A percentile compares a stretch with the other conserved stretches of the same genome.
Conservation (phyloP, 2,888 invertebrate species). For the Pammene fasciana region DNA sequence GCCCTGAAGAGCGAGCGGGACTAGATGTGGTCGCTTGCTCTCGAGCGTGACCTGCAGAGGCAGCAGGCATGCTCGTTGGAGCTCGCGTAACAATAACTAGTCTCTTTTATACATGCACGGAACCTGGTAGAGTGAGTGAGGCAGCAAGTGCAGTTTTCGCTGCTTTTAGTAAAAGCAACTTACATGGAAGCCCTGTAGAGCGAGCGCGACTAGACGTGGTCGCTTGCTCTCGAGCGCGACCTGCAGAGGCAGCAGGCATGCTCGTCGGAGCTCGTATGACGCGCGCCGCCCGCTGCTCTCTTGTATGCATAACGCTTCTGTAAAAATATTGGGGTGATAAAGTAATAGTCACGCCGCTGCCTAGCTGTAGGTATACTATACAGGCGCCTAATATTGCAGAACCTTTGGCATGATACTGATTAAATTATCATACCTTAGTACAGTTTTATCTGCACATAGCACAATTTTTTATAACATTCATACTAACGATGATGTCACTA, state of each 20-base stretch:
- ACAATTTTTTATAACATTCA: background rate
- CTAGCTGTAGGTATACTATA: too few relatives aligned
- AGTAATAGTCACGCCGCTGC: background rate
- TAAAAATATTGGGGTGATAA: conserved; percentile 4
- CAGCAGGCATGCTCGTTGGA: too few relatives aligned
- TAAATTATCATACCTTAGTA: too few relatives aligned
- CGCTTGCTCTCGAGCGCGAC: conserved; percentile 94
- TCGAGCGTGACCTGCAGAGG: conserved; percentile 88
- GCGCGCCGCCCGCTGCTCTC: conserved; percentile 90
- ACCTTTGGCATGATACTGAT: too few relatives aligned
- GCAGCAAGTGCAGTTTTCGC: too few relatives aligned
- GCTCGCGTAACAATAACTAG: too few relatives aligned
- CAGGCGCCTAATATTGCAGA: too few relatives aligned
- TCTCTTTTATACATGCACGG: too few relatives aligned
- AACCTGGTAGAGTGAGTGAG: too few relatives aligned
- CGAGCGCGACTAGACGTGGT: conserved; percentile 91
- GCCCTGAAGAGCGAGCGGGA: conserved; percentile 92
- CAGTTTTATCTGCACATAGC: too few relatives aligned
- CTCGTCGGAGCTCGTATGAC: conserved; percentile 91
- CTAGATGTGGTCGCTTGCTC: conserved; percentile 92
- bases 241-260: conserved; percentile 93
- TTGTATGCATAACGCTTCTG: conserved; percentile 92
- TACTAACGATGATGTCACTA: conserved; percentile 7
- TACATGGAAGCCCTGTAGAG: conserved; percentile 95
- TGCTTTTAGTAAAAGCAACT: conserved; percentile 57